phyloP scores from a whole-genome alignment of 2,113 vertebrate species.

The Hydrolagus affinis region DNA sequence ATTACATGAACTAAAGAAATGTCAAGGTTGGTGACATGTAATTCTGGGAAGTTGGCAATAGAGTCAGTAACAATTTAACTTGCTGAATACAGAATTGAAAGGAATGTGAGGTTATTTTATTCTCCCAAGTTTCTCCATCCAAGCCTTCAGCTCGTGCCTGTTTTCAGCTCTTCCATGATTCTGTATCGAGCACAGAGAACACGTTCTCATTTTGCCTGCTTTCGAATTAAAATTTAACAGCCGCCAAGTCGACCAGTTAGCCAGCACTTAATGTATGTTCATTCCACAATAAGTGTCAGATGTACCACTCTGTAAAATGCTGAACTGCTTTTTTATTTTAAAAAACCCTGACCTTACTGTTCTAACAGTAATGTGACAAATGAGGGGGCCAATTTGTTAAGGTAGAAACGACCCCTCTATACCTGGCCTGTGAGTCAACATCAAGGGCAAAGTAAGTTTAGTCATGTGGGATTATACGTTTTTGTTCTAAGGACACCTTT shows the following conservation, averaged over 20 bases:
- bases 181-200: not conserved
- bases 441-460: conserved; percentile 11
- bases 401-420: not conserved
- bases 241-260: not conserved
- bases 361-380: conserved; percentile 10
- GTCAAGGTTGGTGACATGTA: not conserved
- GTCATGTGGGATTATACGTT: conserved; percentile 17
- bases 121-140: not conserved
- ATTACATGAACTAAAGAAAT: not conserved
- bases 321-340: conserved; percentile 7
- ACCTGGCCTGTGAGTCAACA: not conserved
- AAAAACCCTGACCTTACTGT: conserved; percentile 13
- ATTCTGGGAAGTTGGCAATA: not conserved
- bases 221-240: not conserved
- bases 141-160: not conserved
- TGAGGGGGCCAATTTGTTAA: conserved; percentile 15
- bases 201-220: not conserved
- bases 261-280: not conserved
- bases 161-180: not conserved
- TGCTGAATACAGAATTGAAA: not conserved
- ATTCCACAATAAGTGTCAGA: not conserved
- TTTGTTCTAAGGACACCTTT: conserved; percentile 17
- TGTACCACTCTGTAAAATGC: not conserved
- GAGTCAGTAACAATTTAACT: not conserved
- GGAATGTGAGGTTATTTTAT: not conserved